Evolutionary conservation across 1,140 invertebrate genomes (phyloP).

Genomic region (Ridgeia piscesae): DNA sequence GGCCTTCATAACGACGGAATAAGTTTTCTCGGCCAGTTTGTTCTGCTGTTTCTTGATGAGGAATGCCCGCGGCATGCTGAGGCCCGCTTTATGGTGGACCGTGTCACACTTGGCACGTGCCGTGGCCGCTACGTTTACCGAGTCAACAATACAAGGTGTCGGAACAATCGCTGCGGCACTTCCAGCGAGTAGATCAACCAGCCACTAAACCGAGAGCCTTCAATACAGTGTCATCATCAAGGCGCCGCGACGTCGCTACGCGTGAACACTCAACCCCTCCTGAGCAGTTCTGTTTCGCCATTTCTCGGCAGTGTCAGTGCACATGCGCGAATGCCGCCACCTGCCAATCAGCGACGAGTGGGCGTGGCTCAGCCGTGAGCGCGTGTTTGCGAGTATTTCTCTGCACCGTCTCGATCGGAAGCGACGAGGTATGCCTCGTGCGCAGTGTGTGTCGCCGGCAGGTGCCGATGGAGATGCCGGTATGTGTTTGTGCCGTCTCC

Average conservation of each 20-base stretch:
- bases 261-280: background rate
- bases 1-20: background rate
- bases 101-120: background rate
- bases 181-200: background rate
- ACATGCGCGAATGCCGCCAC: background rate
- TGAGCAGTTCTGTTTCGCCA: background rate
- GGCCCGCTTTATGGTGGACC: background rate
- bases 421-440: background rate
- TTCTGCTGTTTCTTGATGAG: background rate
- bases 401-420: background rate
- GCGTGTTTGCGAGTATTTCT: background rate
- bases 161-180: background rate
- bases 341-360: conserved; percentile 3
- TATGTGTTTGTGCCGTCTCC: background rate
- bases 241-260: background rate
- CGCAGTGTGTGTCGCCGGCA: background rate
- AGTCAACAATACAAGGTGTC: background rate
- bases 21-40: background rate
- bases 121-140: background rate
- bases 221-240: background rate
- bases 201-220: background rate
- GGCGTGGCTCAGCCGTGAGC: background rate
- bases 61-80: background rate
- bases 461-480: background rate
- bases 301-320: background rate